These are phyloP conservation scores for Champsocephalus esox DNA, from an alignment of 2,797 vertebrate species.

Conservation along the genomic window DNA sequence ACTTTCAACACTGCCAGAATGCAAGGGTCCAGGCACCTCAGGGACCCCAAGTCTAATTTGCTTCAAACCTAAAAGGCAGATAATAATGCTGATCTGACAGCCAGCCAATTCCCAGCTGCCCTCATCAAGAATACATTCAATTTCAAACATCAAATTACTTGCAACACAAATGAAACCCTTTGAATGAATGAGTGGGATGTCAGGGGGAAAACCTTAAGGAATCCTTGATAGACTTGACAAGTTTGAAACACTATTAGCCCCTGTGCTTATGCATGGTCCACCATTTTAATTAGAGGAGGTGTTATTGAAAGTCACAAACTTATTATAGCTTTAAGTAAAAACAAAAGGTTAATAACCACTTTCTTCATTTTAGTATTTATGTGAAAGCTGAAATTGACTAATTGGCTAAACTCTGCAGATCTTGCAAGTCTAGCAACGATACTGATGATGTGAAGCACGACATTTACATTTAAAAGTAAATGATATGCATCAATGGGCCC, in stretches of 20 bases:
- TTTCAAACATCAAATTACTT: constrained; percentile 78
- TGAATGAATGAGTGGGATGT: constrained; percentile 66
- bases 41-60: constrained; percentile 81
- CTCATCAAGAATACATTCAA: constrained; percentile 81
- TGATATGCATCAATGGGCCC: neutral
- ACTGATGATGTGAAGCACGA: neutral
- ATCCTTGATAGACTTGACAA: constrained; percentile 68
- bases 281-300: constrained; percentile 45
- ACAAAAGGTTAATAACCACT: constrained; percentile 12
- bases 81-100: constrained; percentile 83
- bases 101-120: constrained; percentile 76
- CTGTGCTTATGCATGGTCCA: constrained; percentile 25
- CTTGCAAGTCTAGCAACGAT: constrained; percentile 3
- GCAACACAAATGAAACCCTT: constrained; percentile 70
- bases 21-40: constrained; percentile 73
- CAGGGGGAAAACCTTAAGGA: constrained; percentile 35
- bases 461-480: constrained; percentile 9
- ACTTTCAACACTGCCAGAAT: constrained; percentile 57
- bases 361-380: constrained; percentile 6
- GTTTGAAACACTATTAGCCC: constrained; percentile 46
- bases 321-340: constrained; percentile 26
- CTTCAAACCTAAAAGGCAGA: constrained; percentile 82
- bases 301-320: constrained; percentile 48
- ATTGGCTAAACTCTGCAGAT: constrained; percentile 15
- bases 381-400: neutral